These are phyloP conservation scores for Myopa testacea DNA, from an alignment of 2,888 invertebrate species.

Conservation along the genomic window DNA sequence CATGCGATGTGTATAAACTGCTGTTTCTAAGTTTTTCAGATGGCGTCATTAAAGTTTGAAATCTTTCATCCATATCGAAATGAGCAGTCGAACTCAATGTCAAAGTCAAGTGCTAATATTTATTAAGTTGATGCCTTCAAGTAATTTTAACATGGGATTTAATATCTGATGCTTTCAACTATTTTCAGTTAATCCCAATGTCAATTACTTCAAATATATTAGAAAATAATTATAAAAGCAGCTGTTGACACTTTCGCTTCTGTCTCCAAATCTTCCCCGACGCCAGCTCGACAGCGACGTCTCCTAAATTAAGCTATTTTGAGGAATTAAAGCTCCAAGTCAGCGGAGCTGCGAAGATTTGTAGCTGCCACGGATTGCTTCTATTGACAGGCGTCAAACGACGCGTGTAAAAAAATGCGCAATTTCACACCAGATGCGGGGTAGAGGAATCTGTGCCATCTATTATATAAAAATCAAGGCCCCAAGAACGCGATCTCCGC, in stretches of 20 bases:
- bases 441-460: constrained; percentile 19
- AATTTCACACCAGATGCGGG: background rate
- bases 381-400: constrained; percentile 62
- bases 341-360: background rate
- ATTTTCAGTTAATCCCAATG: background rate
- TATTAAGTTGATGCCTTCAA: background rate
- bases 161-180: background rate
- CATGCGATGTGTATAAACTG: background rate
- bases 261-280: background rate
- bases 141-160: constrained; percentile 21
- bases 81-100: constrained; percentile 23
- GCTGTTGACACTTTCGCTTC: constrained; percentile 28
- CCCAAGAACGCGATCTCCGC: background rate
- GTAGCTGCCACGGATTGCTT: constrained; percentile 50
- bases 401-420: constrained; percentile 37
- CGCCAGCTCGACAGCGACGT: background rate
- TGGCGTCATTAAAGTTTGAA: background rate
- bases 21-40: background rate
- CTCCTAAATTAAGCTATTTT: background rate
- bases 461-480: constrained; percentile 21
- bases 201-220: background rate
- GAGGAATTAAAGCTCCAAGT: background rate
- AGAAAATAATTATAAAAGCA: constrained; percentile 14
- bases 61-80: background rate
- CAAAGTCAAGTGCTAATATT: constrained; percentile 29